Evolutionary conservation across 2,113 vertebrate genomes (phyloP).

Genomic region (Garra rufa): DNA sequence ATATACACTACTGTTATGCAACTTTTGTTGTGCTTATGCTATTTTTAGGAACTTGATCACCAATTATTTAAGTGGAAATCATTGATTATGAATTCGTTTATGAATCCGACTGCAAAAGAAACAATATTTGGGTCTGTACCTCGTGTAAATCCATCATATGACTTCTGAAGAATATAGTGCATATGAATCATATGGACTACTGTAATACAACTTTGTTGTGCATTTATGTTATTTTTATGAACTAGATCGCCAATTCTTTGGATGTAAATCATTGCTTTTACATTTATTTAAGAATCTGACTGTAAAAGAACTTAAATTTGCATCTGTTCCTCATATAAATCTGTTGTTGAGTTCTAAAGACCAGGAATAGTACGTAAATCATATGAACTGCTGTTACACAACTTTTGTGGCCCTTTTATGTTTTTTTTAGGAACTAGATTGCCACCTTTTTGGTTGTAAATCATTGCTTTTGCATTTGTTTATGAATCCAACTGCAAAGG

Average conservation of each 20-base stretch:
- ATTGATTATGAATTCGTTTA: not conserved
- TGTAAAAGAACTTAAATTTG: not conserved
- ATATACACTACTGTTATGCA: too few relatives aligned
- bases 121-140: too few relatives aligned
- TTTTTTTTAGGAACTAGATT: not conserved
- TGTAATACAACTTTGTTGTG: not conserved
- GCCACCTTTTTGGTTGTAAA: not conserved
- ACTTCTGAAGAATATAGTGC: not conserved
- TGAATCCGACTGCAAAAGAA: not conserved
- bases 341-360: too few relatives aligned
- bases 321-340: not conserved
- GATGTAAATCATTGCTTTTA: too few relatives aligned
- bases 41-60: not conserved
- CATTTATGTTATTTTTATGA: too few relatives aligned
- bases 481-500: too few relatives aligned
- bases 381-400: not conserved
- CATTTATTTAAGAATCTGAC: not conserved
- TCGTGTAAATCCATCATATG: not conserved
- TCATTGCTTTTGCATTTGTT: too few relatives aligned
- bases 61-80: not conserved
- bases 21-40: too few relatives aligned
- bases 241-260: too few relatives aligned
- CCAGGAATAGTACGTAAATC: not conserved
- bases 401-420: not conserved
- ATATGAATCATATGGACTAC: not conserved